A percentile compares a stretch with the other conserved stretches of the same genome.
Evolutionary conservation across 2,797 vertebrate genomes (phyloP).

Genomic region (Sphaeramia orbicularis): DNA sequence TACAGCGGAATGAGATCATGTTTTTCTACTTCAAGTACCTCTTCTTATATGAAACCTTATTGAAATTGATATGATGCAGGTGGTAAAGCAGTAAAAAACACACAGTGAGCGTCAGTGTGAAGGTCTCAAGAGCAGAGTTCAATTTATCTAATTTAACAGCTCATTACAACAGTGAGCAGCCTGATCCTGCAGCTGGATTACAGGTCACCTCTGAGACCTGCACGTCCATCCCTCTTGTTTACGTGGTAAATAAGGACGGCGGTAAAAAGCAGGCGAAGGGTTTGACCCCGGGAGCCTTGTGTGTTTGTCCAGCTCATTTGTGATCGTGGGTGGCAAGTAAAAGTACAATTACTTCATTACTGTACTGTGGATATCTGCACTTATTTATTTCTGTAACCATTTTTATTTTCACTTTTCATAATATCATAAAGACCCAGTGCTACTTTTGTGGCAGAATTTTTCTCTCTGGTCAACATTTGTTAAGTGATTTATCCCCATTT

Average conservation of each 20-base stretch:
- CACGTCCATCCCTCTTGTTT: not conserved
- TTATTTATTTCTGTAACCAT: too few species aligned
- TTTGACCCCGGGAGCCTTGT: not conserved
- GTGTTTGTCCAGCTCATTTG: not conserved
- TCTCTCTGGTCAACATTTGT: too few species aligned
- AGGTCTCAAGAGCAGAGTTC: slow-evolving; percentile 27
- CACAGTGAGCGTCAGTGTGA: not conserved
- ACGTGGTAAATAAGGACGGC: slow-evolving; percentile 1
- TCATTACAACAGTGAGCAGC: slow-evolving; percentile 33
- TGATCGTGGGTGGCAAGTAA: too few species aligned
- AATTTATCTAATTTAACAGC: slow-evolving; percentile 34
- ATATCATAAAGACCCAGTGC: too few species aligned
- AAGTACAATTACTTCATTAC: too few species aligned
- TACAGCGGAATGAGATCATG: slow-evolving; percentile 10
- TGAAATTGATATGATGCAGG: slow-evolving; percentile 18
- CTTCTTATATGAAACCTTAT: slow-evolving; percentile 11
- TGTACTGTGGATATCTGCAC: too few species aligned
- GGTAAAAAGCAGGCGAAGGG: slow-evolving; percentile 3
- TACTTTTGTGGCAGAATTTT: too few species aligned
- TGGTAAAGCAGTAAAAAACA: slow-evolving; percentile 1
- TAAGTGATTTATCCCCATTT: too few species aligned
- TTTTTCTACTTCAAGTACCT: slow-evolving; percentile 10
- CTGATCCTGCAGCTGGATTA: slow-evolving; percentile 19
- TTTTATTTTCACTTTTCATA: too few species aligned
- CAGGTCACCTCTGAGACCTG: slow-evolving; percentile 13